These are phyloP conservation scores for Leistus spinibarbis DNA, from an alignment of 2,888 invertebrate species.

Conservation along the genomic window DNA sequence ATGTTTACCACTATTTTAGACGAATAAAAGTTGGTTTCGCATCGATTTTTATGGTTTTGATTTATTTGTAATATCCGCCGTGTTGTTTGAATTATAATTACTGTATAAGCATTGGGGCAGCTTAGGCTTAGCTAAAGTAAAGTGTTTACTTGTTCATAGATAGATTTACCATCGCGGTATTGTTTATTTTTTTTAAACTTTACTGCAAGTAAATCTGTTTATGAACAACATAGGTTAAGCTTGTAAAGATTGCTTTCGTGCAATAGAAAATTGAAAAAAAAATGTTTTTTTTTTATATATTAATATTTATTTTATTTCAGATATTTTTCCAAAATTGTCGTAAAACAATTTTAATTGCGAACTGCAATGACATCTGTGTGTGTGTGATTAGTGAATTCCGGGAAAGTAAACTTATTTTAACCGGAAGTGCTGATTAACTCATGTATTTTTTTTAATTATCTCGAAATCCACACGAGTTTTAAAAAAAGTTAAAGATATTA, in stretches of 20 bases:
- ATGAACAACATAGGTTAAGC: conserved; percentile 31
- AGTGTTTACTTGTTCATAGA: conserved; percentile 22
- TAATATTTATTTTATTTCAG: conserved; percentile 3
- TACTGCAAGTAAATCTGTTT: conserved; percentile 19
- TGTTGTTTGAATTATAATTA: conserved; percentile 28
- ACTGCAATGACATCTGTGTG: too few relatives aligned
- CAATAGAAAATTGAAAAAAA: conserved; percentile 38
- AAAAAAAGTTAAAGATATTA: too few relatives aligned
- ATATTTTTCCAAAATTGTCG: neutral
- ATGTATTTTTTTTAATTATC: too few relatives aligned
- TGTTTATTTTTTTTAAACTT: conserved; percentile 6
- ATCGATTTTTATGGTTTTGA: neutral
- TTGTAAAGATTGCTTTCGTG: conserved; percentile 39
- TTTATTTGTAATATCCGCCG: neutral
- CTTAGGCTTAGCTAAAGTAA: conserved; percentile 50
- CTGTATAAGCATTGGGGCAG: conserved; percentile 56
- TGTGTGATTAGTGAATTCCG: too few relatives aligned
- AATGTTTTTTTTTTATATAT: neutral
- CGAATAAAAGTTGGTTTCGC: neutral
- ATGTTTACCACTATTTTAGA: neutral
- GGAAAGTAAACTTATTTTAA: too few relatives aligned
- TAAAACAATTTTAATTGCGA: too few relatives aligned
- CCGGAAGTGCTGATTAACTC: too few relatives aligned
- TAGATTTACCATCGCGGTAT: conserved; percentile 12
- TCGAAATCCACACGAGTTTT: too few relatives aligned